Percentiles rank a stretch among this genome's conserved stretches.
Evolutionary conservation across 2,888 invertebrate genomes (phyloP).

Genomic region (Nesidiocoris tenuis): DNA sequence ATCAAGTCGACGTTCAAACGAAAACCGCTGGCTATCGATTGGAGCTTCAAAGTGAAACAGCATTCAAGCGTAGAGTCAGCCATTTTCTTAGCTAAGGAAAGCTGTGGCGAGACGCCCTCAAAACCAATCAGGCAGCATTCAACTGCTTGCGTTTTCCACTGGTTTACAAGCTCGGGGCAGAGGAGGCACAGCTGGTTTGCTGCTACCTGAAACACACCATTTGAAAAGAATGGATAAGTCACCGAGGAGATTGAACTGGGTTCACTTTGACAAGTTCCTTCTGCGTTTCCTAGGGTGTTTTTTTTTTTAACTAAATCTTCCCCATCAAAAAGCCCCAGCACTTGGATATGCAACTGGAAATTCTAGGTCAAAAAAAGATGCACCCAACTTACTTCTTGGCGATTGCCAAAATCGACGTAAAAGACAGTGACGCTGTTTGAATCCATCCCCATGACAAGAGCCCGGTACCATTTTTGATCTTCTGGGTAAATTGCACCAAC

Average conservation of each 20-base stretch:
- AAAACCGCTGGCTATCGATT: slow-evolving; percentile 39
- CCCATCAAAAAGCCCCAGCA: too few relatives aligned
- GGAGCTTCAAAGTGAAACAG: slow-evolving; percentile 27
- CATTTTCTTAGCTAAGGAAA: slow-evolving; percentile 28
- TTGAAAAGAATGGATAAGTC: slow-evolving; percentile 4
- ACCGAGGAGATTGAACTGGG: background rate
- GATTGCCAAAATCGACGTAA: slow-evolving; percentile 95
- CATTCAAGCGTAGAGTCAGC: slow-evolving; percentile 23
- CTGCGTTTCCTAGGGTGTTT: too few relatives aligned
- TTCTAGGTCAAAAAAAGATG: too few relatives aligned
- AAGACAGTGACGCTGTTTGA: slow-evolving; percentile 66
- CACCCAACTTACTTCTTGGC: slow-evolving; percentile 54
- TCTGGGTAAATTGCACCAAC: slow-evolving; percentile 69
- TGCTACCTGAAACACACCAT: slow-evolving; percentile 9
- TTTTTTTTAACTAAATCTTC: too few relatives aligned
- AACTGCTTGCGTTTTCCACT: slow-evolving; percentile 71
- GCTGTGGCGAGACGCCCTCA: slow-evolving; percentile 53
- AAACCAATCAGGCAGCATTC: slow-evolving; percentile 72
- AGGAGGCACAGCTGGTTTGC: slow-evolving; percentile 58
- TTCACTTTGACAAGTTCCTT: too few relatives aligned
- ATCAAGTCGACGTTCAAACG: slow-evolving; percentile 63
- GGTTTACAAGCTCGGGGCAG: slow-evolving; percentile 63
- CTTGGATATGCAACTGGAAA: too few relatives aligned
- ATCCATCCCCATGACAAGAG: slow-evolving; percentile 61
- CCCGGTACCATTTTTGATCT: slow-evolving; percentile 71